Percentiles rank a stretch among this genome's conserved stretches.
Evolutionary conservation across 1,140 invertebrate genomes (phyloP).

Genomic region (Arion vulgaris): DNA sequence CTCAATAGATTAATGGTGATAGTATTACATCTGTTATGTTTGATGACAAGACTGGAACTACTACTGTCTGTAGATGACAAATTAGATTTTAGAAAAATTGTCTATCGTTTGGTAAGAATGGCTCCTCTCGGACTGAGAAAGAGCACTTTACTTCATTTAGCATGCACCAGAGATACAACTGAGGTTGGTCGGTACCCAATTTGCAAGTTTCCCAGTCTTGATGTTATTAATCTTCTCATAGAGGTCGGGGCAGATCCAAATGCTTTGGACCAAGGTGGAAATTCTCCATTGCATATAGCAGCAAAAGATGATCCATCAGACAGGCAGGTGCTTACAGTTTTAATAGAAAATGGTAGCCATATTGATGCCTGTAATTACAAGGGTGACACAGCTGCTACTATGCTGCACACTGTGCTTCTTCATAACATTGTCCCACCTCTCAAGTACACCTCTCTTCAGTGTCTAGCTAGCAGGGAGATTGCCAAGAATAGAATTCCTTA

Average conservation of each 20-base stretch:
- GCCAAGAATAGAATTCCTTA: slow-evolving; percentile 81
- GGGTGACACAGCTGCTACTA: slow-evolving; percentile 81
- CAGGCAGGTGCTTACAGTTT: slow-evolving; percentile 77
- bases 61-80: slow-evolving; percentile 64
- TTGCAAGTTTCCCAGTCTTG: slow-evolving; percentile 82
- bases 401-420: slow-evolving; percentile 79
- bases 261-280: slow-evolving; percentile 79
- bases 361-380: slow-evolving; percentile 87
- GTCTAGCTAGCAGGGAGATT: slow-evolving; percentile 84
- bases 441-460: slow-evolving; percentile 82
- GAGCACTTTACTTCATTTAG: slow-evolving; percentile 88
- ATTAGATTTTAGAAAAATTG: slow-evolving; percentile 64
- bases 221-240: slow-evolving; percentile 84
- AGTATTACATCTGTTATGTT: slow-evolving; percentile 79
- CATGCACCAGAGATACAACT: slow-evolving; percentile 78
- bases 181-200: slow-evolving; percentile 80
- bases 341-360: slow-evolving; percentile 87
- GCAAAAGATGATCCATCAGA: slow-evolving; percentile 76
- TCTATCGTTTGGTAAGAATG: slow-evolving; percentile 82
- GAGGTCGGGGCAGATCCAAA: slow-evolving; percentile 87
- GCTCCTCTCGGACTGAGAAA: slow-evolving; percentile 81
- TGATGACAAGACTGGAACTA: slow-evolving; percentile 74
- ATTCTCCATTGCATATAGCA: slow-evolving; percentile 87
- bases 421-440: slow-evolving; percentile 82
- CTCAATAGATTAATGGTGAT: slow-evolving; percentile 89